Percentiles rank a stretch among this genome's conserved stretches.
phyloP scores from a whole-genome alignment of 2,797 vertebrate genomes.

The Poeciliopsis turneri region DNA sequence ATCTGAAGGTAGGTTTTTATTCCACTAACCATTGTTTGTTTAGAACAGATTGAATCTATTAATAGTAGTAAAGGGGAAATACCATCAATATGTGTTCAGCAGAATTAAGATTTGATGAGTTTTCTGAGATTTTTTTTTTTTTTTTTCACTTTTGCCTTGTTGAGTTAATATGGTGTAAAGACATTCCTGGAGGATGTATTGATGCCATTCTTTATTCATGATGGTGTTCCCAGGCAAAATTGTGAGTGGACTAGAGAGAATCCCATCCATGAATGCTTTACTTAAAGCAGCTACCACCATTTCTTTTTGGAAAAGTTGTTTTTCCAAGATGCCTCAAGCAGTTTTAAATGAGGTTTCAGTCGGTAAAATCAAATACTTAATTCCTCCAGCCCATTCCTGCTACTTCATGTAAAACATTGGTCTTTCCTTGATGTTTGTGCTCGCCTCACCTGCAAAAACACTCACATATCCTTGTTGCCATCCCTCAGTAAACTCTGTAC shows the following conservation, averaged over 20 bases:
- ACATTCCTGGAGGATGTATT: background rate
- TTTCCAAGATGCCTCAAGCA: background rate
- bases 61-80: conserved; percentile 4
- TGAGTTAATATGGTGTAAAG: background rate
- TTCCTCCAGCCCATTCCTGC: background rate
- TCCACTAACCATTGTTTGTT: conserved; percentile 1
- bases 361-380: background rate
- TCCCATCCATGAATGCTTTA: background rate
- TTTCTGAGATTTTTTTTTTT: background rate
- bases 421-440: background rate
- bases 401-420: background rate
- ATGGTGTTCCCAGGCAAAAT: too few relatives aligned
- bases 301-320: background rate
- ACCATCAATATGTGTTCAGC: background rate
- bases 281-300: background rate
- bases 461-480: background rate
- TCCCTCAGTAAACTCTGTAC: background rate
- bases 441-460: background rate
- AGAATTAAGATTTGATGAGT: background rate
- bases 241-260: background rate
- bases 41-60: background rate
- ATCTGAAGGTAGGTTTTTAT: conserved; percentile 6
- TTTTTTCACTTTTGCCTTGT: background rate
- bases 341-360: background rate
- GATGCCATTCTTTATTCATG: background rate